Percentiles rank a stretch among this genome's conserved stretches.
Evolutionary conservation across 2,888 invertebrate genomes (phyloP).

Genomic region (Auanema sp.): DNA sequence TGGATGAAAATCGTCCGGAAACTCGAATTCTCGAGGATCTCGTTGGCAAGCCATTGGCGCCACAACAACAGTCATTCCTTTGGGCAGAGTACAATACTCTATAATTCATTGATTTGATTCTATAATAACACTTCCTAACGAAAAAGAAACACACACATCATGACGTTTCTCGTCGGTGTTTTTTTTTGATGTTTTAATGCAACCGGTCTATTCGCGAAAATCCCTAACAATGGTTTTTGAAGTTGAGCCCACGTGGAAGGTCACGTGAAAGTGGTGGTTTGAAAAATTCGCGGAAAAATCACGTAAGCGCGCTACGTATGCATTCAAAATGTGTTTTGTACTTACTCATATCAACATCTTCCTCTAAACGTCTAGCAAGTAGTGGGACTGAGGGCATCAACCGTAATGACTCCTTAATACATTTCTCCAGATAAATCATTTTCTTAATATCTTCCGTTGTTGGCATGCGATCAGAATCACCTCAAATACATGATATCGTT

Average conservation of each 20-base stretch:
- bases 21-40: constrained; percentile 48
- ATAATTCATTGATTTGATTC: no score
- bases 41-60: constrained; percentile 62
- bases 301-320: neutral
- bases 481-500: neutral
- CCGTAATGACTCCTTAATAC: constrained; percentile 41
- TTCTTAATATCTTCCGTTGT: constrained; percentile 39
- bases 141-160: no score
- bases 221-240: no score
- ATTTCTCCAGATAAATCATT: constrained; percentile 45
- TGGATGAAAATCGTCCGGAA: constrained; percentile 66
- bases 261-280: no score
- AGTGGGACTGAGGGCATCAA: constrained; percentile 45
- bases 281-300: neutral
- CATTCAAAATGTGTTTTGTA: neutral
- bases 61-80: constrained; percentile 59
- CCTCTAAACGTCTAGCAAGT: constrained; percentile 44
- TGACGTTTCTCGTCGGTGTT: no score
- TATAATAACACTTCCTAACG: no score
- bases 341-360: constrained; percentile 53
- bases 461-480: constrained; percentile 12
- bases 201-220: no score
- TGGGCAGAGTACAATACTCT: constrained; percentile 45
- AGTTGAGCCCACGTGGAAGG: no score
- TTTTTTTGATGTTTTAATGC: no score